phyloP scores from a whole-genome alignment of 2,113 vertebrate genomes.

The Scartelaos histophorus region DNA sequence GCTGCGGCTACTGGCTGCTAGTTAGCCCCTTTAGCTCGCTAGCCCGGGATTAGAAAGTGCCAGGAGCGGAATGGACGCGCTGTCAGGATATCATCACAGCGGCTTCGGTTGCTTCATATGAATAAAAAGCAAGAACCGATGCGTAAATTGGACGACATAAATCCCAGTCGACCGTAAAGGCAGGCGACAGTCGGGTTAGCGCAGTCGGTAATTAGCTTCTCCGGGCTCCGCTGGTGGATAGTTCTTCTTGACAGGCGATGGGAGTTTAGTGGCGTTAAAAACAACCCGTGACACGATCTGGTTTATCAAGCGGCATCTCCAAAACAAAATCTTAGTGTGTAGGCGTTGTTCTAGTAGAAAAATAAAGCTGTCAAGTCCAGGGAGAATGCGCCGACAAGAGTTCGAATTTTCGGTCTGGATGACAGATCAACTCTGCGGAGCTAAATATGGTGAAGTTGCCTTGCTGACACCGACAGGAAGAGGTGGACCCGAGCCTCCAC shows the following conservation, averaged over 20 bases:
- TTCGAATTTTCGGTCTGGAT: constrained; percentile 48
- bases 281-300: constrained; percentile 33
- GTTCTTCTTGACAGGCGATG: constrained; percentile 55
- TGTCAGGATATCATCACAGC: constrained; percentile 67
- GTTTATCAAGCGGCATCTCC: background rate
- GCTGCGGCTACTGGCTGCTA: constrained; percentile 41
- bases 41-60: constrained; percentile 43
- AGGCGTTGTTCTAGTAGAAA: constrained; percentile 1
- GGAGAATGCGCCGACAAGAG: constrained; percentile 31
- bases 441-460: constrained; percentile 81
- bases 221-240: constrained; percentile 45
- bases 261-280: constrained; percentile 57
- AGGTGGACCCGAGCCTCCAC: constrained; percentile 56
- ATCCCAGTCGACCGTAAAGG: constrained; percentile 13
- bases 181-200: constrained; percentile 8
- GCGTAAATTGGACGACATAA: constrained; percentile 17
- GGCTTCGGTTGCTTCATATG: constrained; percentile 33
- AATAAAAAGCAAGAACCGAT: constrained; percentile 13
- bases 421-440: constrained; percentile 68
- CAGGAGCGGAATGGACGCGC: constrained; percentile 27
- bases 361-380: constrained; percentile 37
- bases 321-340: constrained; percentile 28
- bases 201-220: constrained; percentile 34
- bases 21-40: constrained; percentile 60
- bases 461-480: constrained; percentile 76